Evolutionary conservation across 92 coral and sea anemone species (phyloP), one percentile per base, ranked within the genome.

Genomic region (Porites cylindrica): DNA sequence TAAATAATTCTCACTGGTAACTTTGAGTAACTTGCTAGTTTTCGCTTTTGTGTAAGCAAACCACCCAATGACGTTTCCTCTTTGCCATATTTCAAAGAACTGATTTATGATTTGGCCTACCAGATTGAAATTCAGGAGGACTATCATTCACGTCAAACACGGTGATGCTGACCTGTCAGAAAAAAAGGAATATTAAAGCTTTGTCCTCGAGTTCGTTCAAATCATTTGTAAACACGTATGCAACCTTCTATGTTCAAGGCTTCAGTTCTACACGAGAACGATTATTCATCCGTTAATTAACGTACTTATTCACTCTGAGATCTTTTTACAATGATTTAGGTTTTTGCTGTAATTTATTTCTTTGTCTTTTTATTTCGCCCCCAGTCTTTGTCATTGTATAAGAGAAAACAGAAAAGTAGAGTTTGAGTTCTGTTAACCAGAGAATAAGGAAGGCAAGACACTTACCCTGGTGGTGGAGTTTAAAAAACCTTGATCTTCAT

Each of bases 101-200:
- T 4, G 0, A 62, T 7, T 11, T 62, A n/a, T 62, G 17, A n/a
- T 62, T 62, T 24, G 52, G 66, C 94, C 21, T 80, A 96, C 99
- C 91, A 7, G 91, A 89, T 16, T 74, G 54, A 68, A 96, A 96
- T 65, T 90, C 88, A 3, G 99, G 99, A 2, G 97, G 95, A 74
- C 94, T 94, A 89, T 96, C 99, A 76, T 96, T 96, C 51, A 93
- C 97, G 21, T 96, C 99, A 61, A 77, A 85, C 14, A 96, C 95
- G 1, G 94, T 90, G 21, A 96, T 82, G 61, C 79, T 80, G 80
- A 96, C 94, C 99, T 96, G 79, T 13, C 60, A 78, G 26, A 47
- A 19, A 79, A 26, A 19, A 1, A 21, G 11, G 14, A 56, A 10
- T 56, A 38, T 38, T 38, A 38, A 38, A 38, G 6, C 47, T 38